Conservation (phyloP, 64 coral and sea anemone genomes). For the Acropora yongei region DNA sequence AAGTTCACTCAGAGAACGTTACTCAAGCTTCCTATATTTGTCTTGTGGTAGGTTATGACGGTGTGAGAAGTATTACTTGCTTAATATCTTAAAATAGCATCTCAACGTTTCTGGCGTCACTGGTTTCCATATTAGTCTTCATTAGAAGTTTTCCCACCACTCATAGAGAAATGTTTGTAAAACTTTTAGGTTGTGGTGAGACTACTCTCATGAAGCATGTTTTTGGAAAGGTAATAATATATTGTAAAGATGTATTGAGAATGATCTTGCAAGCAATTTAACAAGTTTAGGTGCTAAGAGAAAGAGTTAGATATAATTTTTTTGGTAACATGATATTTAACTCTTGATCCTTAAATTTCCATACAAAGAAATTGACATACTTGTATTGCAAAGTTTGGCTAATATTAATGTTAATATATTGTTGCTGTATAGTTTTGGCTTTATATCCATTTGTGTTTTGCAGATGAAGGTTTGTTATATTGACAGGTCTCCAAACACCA, state of each 20-base stretch:
- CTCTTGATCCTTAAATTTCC: no score
- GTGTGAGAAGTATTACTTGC: background rate
- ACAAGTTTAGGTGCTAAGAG: no score
- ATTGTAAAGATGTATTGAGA: no score
- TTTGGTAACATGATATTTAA: background rate
- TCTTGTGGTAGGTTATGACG: background rate
- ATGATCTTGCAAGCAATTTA: no score
- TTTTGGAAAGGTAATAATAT: no score
- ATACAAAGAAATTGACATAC: background rate
- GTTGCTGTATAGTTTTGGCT: background rate
- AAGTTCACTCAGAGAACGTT: background rate
- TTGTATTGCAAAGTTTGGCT: background rate
- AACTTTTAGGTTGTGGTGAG: no score
- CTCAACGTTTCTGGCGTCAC: background rate
- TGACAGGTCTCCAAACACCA: background rate
- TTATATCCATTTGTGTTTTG: constrained; percentile 5
- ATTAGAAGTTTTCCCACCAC: background rate
- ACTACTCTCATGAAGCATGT: no score
- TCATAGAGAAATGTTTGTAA: no score
- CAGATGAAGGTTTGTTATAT: background rate
- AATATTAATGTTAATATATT: background rate
- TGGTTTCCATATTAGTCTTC: background rate
- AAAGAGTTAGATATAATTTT: no score
- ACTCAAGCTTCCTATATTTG: background rate
- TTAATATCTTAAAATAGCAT: background rate